Base-by-base conservation (phyloP, 2,888 invertebrate genomes). In the Cartodere bifasciata region DNA sequence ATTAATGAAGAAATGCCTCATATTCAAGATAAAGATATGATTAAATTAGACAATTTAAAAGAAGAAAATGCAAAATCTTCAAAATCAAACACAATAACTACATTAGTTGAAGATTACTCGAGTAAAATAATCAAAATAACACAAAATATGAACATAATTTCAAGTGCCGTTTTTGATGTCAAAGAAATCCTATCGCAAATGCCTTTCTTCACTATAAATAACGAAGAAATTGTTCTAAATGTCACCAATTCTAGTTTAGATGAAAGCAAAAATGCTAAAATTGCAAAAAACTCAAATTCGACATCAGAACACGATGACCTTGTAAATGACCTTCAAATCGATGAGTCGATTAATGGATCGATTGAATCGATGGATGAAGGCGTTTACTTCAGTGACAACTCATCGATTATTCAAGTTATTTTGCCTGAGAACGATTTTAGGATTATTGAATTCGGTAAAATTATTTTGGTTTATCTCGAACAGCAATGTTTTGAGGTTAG, bases 401-500 rank as follows among this genome's bases (percentile, higher is more conserved):
- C n/a, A n/a, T n/a, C n/a, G n/a, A n/a, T n/a, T n/a, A n/a, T n/a
- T n/a, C n/a, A 17, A 17, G 20, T 17, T 7, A n/a, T 17, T 17
- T 9, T 7, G 20, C 6, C 6, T 9, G 20, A 17, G 20, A 7
- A n/a, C 20, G 6, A 7, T 17, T 17, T 17, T 6, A 6, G 6
- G 6, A 17, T 6, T 7, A 17, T 7, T 9, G 20, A 17, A 17
- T 9, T 7, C 6, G n/a, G 20, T 17, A 17, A 17, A 17, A 17
- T 47, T 11, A 44, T 57, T 22, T 43, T 44, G 17, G 50, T 53
- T 13, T 56, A 52, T 46, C 39, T 58, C 24, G 34, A 46, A 4
- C 42, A 53, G 21, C 53, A 56, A 32, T 52, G 53, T 28, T 49
- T 51, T 31, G 53, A 56, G 39, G 31, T 49, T 10, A 48, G 42